Conservation (phyloP, 2,113 vertebrate species). For the Syngnathus typhle region DNA sequence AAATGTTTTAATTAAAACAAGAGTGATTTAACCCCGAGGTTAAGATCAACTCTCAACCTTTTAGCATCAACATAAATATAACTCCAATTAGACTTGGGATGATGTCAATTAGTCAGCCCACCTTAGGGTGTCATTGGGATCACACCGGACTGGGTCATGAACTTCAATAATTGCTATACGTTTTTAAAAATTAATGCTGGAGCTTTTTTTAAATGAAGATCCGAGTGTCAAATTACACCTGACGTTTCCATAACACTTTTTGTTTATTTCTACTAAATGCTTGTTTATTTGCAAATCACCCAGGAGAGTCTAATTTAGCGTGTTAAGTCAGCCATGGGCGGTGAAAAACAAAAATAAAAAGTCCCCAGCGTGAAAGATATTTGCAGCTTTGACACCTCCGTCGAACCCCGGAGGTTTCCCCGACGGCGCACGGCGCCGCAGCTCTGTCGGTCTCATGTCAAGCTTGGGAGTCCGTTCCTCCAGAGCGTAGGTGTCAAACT, state of each 20-base stretch:
- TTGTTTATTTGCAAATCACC: conserved; percentile 59
- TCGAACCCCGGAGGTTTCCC: conserved; percentile 39
- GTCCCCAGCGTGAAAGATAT: conserved; percentile 57
- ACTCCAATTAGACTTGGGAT: conserved; percentile 22
- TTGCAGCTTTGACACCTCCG: conserved; percentile 65
- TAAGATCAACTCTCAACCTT: conserved; percentile 37
- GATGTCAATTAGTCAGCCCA: conserved; percentile 55
- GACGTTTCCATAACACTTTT: conserved; percentile 56
- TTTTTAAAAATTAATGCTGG: conserved; percentile 31
- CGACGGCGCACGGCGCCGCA: conserved; percentile 18
- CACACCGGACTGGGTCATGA: conserved; percentile 46
- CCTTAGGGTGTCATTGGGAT: conserved; percentile 35
- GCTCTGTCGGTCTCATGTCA: conserved; percentile 53
- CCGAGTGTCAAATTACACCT: neutral
- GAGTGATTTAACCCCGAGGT: conserved; percentile 35
- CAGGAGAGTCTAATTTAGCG: conserved; percentile 44
- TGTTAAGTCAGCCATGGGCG: conserved; percentile 59
- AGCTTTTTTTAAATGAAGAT: conserved; percentile 13
- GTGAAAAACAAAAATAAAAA: conserved; percentile 71
- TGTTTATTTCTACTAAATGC: conserved; percentile 58
- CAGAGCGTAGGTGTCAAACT: conserved; percentile 35
- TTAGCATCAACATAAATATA: conserved; percentile 52
- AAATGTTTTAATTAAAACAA: conserved; percentile 52
- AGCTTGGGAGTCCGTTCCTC: conserved; percentile 57
- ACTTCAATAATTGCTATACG: conserved; percentile 39